These are phyloP conservation scores for Acanthococcus lagerstroemiae DNA, from an alignment of 2,888 invertebrate genomes.

Conservation along the genomic window DNA sequence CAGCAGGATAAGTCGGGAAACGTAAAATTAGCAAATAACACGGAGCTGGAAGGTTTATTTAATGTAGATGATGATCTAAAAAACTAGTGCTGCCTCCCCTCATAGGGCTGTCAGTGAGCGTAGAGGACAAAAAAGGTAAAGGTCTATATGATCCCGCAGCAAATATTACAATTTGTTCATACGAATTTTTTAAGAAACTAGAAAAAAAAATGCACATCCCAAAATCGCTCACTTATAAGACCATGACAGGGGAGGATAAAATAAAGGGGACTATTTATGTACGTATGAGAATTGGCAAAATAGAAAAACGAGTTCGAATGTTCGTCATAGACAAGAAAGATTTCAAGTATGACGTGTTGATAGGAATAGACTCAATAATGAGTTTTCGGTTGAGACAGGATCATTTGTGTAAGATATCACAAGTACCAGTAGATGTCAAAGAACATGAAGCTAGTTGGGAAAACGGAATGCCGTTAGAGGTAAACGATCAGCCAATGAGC, in stretches of 20 bases:
- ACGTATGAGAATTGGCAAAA: background rate
- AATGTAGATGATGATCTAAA: background rate
- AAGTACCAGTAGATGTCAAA: background rate
- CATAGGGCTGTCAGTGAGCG: background rate
- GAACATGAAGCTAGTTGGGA: background rate
- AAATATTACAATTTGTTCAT: background rate
- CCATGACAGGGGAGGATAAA: slow-evolving; percentile 12
- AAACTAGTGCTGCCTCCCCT: background rate
- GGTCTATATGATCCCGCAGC: slow-evolving; percentile 1
- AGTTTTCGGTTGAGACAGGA: background rate
- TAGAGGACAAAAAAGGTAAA: background rate
- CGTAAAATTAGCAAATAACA: background rate
- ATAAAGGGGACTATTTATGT: background rate
- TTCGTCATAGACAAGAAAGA: background rate
- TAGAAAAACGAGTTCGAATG: background rate
- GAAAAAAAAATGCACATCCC: background rate
- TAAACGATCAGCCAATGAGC: background rate
- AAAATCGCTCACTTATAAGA: background rate
- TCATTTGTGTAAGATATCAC: background rate
- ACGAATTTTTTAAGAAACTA: background rate
- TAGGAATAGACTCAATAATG: background rate
- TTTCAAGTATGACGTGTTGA: slow-evolving; percentile 5
- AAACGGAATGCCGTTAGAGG: background rate
- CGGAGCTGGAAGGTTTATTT: background rate
- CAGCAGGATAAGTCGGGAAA: background rate